Percentiles rank a stretch among this genome's conserved stretches.
phyloP scores from a whole-genome alignment of 2,113 vertebrate genomes.

The Actenoides lindsayi region DNA sequence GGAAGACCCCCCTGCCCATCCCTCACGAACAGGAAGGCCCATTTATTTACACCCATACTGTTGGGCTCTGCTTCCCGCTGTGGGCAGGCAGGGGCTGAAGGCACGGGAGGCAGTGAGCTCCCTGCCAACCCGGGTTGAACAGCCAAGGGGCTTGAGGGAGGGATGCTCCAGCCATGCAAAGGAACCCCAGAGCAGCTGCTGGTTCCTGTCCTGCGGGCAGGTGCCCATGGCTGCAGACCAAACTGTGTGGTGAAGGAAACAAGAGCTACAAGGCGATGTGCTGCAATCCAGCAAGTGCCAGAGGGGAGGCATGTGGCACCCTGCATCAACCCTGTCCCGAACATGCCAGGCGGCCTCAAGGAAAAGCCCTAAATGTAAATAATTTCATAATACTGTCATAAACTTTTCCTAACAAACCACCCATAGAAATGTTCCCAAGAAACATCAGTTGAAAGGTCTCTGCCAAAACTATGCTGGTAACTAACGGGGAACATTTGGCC shows the following conservation, averaged over 20 bases:
- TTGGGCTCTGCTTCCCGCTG: fast-evolving
- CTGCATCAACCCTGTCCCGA: neutral
- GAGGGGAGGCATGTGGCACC: neutral
- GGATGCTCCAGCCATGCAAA: neutral
- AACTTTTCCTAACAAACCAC: conserved; percentile 60
- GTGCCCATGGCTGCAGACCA: neutral
- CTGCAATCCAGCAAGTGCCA: neutral
- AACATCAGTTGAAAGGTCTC: conserved; percentile 5
- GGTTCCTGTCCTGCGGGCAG: neutral
- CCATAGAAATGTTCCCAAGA: neutral
- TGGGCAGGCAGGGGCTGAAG: neutral
- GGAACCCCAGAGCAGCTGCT: neutral
- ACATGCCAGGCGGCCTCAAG: neutral
- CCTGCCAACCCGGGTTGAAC: neutral
- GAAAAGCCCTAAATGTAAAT: neutral
- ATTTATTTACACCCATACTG: neutral
- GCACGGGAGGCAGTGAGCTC: neutral
- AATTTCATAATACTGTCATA: conserved; percentile 33
- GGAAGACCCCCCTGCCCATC: neutral
- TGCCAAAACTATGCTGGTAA: conserved; percentile 55
- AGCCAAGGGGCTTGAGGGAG: neutral
- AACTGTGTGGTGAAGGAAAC: fast-evolving
- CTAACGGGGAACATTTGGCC: conserved; percentile 19
- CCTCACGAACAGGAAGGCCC: fast-evolving
- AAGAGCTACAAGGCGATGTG: neutral